Evolutionary conservation across 2,888 invertebrate species (phyloP), one percentile per base, ranked within the genome.

Genomic region (Antheraea assamensis): DNA sequence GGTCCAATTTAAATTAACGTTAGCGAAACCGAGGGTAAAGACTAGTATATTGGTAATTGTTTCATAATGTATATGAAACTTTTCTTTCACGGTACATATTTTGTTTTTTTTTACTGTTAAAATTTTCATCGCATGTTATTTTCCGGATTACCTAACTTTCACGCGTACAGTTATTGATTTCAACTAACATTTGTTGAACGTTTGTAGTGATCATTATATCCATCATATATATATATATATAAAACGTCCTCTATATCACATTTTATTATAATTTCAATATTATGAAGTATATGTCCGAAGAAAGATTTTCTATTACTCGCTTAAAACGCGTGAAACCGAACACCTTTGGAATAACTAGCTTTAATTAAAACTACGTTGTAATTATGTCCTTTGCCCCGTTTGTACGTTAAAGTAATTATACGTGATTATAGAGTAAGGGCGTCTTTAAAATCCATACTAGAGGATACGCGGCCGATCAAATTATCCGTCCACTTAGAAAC

Each of bases 371-470:
- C 85, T 83, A 85, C 78, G 78, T 78, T 91, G 82, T 92, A 88
- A 94, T 94, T 93, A 94, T 90, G 90, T 93, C 90, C 91, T 92
- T 92, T 92, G 90, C 87, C 88, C 89, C 88, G 92, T 92, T 93
- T 93, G 89, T 93, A 88, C 87, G 83, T 81, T 87, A 83, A 83
- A 88, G 91, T 88, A 89, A 90, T 90, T 87, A 85, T 83, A 81
- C 82, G 78, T 93, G 88, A 94, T 94, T 92, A 93, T 86, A 93
- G 90, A 80, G 83, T 76, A 79, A 77, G 76, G 81, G 75, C 77
- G 85, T 87, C 86, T 92, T 91, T 90, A 85, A 92, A 92, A 90
- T 90, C 85, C 86, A 83, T 78, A 76, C 80, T 79, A 83, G 80
- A 79, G 84, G 87, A 87, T 87, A 86, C 79, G 78, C 83, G 83